Base-by-base conservation (phyloP, 2,113 vertebrate genomes). In the Centrocercus urophasianus region DNA sequence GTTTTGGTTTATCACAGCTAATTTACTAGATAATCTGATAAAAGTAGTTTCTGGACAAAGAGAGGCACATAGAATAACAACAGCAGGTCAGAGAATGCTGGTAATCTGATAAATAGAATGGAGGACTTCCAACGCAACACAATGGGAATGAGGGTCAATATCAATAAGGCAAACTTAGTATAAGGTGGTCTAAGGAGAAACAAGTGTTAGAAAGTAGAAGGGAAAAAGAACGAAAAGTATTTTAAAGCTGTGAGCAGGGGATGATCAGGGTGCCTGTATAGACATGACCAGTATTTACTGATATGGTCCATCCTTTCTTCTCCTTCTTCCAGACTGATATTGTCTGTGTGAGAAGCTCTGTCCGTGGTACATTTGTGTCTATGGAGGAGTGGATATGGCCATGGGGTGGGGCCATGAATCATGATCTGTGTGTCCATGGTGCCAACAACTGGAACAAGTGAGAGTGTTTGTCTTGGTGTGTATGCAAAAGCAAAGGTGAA, bases 391-490 rank as follows among this genome's bases (percentile, higher is more conserved):
- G 5, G 10, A 12, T 48, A 12, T 34, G 20, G 3, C 15, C 61
- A 12, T 4, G 2, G 16, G 14, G 63, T 4, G 1, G 2, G 1
- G n/a, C 10, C 3, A 1, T 25, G 5, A 17, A 6, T 72, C 27
- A 50, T 6, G 5, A 4, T 56, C 13, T 0, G 0, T 15, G 4
- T 20, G 34, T 36, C 36, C 10, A 2, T 22, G 4, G 12, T 19
- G 16, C 34, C 38, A 88, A 34, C 18, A 25, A 28, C 34, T 24
- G 19, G 7, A 74, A 4, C 21, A 7, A 52, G 8, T 1, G 3
- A 0, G 6, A 1, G 6, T 65, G 16, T 1, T 0, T 32, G 34
- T 30, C 8, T 16, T 1, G 3, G 6, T 18, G 12, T 48, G 19
- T 47, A 57, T 19, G 24, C 36, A 32, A 8, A 11, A 38, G 30